Conservation (phyloP, 1,140 invertebrate genomes). For the Drosophila orosa region DNA sequence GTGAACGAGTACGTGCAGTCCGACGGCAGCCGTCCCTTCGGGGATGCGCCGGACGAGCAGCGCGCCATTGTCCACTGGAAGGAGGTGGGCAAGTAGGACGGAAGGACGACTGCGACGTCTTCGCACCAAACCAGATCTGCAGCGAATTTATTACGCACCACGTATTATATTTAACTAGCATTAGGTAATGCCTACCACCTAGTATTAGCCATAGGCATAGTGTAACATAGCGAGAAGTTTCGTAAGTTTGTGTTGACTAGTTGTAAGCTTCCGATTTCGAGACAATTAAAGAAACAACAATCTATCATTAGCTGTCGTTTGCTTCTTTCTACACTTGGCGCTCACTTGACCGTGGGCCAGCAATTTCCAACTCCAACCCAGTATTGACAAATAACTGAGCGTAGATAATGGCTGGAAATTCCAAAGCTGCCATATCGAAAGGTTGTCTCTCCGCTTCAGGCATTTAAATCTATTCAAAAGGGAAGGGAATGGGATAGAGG, state of each 20-base stretch:
- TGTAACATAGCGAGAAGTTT: conserved; percentile 57
- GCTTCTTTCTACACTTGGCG: conserved; percentile 16
- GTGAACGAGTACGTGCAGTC: conserved; percentile 90
- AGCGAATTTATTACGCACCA: conserved; percentile 70
- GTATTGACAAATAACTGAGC: neutral
- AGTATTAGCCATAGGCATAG: conserved; percentile 74
- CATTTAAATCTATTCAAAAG: neutral
- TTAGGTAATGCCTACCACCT: conserved; percentile 44
- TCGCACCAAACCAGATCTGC: conserved; percentile 39
- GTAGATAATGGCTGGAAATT: conserved; percentile 10
- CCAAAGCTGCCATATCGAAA: conserved; percentile 4
- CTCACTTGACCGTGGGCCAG: conserved; percentile 19
- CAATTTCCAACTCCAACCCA: conserved; percentile 11
- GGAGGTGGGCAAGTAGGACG: conserved; percentile 68
- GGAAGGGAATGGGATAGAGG: neutral
- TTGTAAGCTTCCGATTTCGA: conserved; percentile 68
- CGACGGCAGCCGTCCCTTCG: conserved; percentile 90
- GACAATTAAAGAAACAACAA: conserved; percentile 71
- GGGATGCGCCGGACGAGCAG: conserved; percentile 89
- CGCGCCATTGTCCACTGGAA: conserved; percentile 91
- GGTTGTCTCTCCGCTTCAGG: neutral
- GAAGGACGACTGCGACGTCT: neutral
- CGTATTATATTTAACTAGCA: conserved; percentile 68
- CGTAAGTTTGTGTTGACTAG: conserved; percentile 76
- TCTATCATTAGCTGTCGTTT: conserved; percentile 26